Percentiles rank a stretch among this genome's conserved stretches.
Conservation (phyloP, 1,140 invertebrate genomes). For the Neotoxoptera formosana region DNA sequence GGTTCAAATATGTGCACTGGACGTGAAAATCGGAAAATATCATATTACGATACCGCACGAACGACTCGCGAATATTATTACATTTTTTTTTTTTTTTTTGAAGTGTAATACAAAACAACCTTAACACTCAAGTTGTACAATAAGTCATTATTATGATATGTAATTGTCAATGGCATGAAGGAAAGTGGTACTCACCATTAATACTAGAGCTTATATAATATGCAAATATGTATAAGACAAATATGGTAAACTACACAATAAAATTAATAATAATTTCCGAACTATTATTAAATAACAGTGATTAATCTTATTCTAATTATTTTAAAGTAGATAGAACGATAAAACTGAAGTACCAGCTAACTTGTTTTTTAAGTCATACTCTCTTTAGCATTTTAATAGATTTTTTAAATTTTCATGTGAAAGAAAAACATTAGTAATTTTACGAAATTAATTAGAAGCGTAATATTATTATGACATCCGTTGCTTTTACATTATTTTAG, state of each 20-base stretch:
- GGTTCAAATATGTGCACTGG: background rate
- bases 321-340: too few relatives aligned
- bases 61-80: background rate
- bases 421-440: background rate
- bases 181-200: background rate
- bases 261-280: background rate
- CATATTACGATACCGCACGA: background rate
- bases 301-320: too few relatives aligned
- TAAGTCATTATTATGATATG: background rate
- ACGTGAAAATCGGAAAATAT: background rate
- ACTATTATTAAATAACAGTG: background rate
- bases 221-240: background rate
- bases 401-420: background rate
- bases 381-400: background rate
- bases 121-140: background rate
- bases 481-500: background rate
- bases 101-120: background rate
- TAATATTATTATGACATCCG: too few relatives aligned
- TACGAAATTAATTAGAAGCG: background rate
- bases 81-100: background rate
- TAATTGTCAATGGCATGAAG: rapidly evolving
- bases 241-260: background rate
- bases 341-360: background rate
- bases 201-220: background rate
- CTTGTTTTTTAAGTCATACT: background rate